Conservation (phyloP, 2,113 vertebrate species). For the Gorsachius goisagi region DNA sequence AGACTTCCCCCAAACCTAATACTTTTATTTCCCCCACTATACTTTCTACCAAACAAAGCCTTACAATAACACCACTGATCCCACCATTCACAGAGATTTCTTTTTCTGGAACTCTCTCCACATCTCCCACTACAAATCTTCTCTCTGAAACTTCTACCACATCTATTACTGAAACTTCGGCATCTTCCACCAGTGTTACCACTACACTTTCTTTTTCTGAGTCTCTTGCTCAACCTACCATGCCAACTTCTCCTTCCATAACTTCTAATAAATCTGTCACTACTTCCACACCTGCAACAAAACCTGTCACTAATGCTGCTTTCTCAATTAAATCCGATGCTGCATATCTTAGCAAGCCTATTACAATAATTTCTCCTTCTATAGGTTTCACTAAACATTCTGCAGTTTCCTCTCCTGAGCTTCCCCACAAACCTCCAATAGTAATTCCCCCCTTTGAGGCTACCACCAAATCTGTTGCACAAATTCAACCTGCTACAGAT, state of each 20-base stretch:
- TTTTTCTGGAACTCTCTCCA: neutral
- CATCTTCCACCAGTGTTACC: neutral
- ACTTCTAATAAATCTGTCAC: neutral
- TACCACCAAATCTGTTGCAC: neutral
- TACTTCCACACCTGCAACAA: neutral
- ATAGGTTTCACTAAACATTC: constrained; percentile 1
- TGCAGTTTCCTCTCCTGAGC: constrained; percentile 11
- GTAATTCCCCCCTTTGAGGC: neutral
- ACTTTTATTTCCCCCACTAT: neutral
- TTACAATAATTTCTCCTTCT: constrained; percentile 30
- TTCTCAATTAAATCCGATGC: neutral
- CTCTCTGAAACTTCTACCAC: neutral
- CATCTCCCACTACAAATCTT: neutral
- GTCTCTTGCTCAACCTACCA: neutral
- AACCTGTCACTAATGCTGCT: neutral
- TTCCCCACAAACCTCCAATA: neutral
- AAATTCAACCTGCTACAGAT: neutral
- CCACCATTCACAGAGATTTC: neutral
- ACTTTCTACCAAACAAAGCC: neutral
- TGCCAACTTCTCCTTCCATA: neutral
- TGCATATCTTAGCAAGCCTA: neutral
- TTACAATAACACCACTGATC: neutral
- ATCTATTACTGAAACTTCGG: neutral
- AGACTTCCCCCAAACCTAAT: neutral
- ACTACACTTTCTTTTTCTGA: neutral